A percentile compares a stretch with the other conserved stretches of the same genome.
Evolutionary conservation across 2,113 vertebrate genomes (phyloP).

Genomic region (Brachyhypopomus gauderio): DNA sequence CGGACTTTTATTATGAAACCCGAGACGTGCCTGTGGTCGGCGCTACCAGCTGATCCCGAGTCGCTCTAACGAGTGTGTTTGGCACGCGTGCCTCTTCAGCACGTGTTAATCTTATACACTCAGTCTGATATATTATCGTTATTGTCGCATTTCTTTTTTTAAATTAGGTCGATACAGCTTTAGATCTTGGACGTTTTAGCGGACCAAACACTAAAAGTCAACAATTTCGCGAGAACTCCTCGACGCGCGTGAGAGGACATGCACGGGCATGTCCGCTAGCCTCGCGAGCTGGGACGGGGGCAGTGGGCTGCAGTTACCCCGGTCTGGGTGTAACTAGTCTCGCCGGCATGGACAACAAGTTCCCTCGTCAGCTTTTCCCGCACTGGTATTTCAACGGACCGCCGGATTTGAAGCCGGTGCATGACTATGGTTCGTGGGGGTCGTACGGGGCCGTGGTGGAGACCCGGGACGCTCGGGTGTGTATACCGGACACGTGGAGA

Average conservation of each 20-base stretch:
- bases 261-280: constrained; percentile 20
- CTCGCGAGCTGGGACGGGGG: too few species aligned
- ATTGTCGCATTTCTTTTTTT: not conserved
- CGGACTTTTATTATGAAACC: constrained; percentile 29
- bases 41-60: constrained; percentile 15
- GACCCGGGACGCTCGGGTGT: constrained; percentile 54
- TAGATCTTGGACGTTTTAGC: not conserved
- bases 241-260: constrained; percentile 8
- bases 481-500: too few species aligned
- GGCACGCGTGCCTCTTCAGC: not conserved
- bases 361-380: constrained; percentile 68
- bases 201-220: too few species aligned
- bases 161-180: not conserved
- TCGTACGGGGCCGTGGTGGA: constrained; percentile 54
- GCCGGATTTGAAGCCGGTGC: constrained; percentile 32
- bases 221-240: too few species aligned
- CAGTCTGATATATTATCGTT: too few species aligned
- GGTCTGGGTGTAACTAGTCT: not conserved
- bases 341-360: constrained; percentile 65
- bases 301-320: too few species aligned
- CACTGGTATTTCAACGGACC: constrained; percentile 64
- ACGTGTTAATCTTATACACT: not conserved
- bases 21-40: too few species aligned
- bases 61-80: not conserved
- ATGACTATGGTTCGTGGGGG: constrained; percentile 61